Percentiles rank a stretch among this genome's conserved stretches.
phyloP scores from a whole-genome alignment of 2,113 vertebrate genomes.

The Neolamprologus falcicula region DNA sequence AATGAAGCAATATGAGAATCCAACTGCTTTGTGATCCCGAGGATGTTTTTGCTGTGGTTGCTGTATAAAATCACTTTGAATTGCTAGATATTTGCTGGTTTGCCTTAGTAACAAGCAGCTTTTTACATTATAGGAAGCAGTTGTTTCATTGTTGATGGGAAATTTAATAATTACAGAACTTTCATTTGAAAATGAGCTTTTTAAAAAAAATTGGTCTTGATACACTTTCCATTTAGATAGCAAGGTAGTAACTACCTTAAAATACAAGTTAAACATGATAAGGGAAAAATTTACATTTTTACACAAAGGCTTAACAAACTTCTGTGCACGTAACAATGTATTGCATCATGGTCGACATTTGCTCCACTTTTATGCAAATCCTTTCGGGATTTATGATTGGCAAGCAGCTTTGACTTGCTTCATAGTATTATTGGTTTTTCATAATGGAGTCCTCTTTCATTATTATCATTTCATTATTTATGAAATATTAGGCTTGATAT shows the following conservation, averaged over 20 bases:
- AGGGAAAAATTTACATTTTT: not conserved
- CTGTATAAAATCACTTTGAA: not conserved
- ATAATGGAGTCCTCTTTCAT: not conserved
- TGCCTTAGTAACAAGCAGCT: not conserved
- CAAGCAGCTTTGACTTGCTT: not conserved
- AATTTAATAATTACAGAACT: not conserved
- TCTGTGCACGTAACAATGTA: not conserved
- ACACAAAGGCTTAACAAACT: not conserved
- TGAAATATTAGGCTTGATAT: not conserved
- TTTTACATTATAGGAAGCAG: not conserved
- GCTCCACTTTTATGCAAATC: constrained; percentile 12
- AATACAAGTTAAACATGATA: not conserved
- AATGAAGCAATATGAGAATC: not conserved
- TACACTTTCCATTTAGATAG: not conserved
- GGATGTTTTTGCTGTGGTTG: not conserved
- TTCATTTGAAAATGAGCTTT: not conserved
- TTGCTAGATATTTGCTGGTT: not conserved
- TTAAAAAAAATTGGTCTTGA: not conserved
- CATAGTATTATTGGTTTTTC: constrained; percentile 7
- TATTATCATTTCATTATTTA: not conserved
- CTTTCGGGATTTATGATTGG: not conserved
- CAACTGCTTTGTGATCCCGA: not conserved
- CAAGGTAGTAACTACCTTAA: not conserved
- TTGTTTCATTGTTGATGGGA: not conserved
- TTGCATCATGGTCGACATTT: not conserved